These are phyloP conservation scores for Styela clava DNA, from an alignment of 23 tunicate genomes.

Conservation along the genomic window DNA sequence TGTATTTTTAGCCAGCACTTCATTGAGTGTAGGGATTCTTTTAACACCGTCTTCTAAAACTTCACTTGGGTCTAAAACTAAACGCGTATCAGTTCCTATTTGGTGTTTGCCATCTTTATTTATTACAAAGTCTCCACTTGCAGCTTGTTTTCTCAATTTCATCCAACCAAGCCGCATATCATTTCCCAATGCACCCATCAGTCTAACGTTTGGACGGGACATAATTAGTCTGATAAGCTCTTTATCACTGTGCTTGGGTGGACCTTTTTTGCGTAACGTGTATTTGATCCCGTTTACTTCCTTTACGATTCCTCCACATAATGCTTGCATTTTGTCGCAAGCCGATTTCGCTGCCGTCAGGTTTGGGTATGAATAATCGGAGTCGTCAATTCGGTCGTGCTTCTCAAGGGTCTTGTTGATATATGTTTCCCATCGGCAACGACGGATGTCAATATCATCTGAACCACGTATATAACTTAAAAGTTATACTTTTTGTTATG, in stretches of 20 bases:
- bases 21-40: not conserved
- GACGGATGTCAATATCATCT: not conserved
- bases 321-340: slow-evolving; percentile 20
- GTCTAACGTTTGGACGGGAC: slow-evolving; percentile 20
- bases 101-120: slow-evolving; percentile 9
- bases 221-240: slow-evolving; percentile 22
- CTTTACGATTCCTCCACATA: slow-evolving; percentile 41
- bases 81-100: not conserved
- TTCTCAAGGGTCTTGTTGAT: slow-evolving; percentile 17
- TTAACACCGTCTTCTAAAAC: not conserved
- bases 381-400: slow-evolving; percentile 15
- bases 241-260: slow-evolving; percentile 37
- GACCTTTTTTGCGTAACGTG: slow-evolving; percentile 21
- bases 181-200: slow-evolving; percentile 38
- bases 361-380: slow-evolving; percentile 6
- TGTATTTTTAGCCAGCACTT: slow-evolving; percentile 2
- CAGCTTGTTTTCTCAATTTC: slow-evolving; percentile 11
- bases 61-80: not conserved
- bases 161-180: slow-evolving; percentile 30
- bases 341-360: slow-evolving; percentile 23
- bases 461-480: not conserved
- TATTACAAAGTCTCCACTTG: slow-evolving; percentile 17
- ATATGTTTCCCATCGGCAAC: slow-evolving; percentile 38
- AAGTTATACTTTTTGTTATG: too few species aligned
- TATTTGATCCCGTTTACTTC: slow-evolving; percentile 17